Conservation (phyloP, 2,888 invertebrate genomes). For the Drosophila leonis region DNA sequence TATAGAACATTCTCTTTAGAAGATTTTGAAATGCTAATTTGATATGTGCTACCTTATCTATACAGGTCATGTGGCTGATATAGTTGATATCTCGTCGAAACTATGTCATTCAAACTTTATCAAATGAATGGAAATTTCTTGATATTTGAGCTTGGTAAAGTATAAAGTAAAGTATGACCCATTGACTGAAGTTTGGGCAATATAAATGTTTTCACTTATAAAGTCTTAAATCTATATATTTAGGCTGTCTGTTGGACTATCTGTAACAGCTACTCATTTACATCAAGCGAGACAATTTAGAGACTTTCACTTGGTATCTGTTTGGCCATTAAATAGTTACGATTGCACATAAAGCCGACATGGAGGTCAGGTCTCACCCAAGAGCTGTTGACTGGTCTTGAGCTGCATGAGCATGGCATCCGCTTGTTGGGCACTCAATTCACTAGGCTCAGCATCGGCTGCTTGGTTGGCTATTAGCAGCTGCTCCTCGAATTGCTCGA, state of each 20-base stretch:
- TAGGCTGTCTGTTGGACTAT: constrained; percentile 7
- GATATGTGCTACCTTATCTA: constrained; percentile 24
- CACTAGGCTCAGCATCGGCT: constrained; percentile 59
- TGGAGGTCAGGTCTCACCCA: constrained; percentile 86
- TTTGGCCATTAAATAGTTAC: constrained; percentile 30
- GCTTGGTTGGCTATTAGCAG: constrained; percentile 86
- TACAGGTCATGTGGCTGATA: constrained; percentile 2
- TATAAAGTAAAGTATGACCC: no score
- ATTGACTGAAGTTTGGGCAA: no score
- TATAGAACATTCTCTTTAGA: no score
- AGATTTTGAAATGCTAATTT: constrained; percentile 1
- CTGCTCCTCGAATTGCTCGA: constrained; percentile 90
- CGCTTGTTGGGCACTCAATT: constrained; percentile 85
- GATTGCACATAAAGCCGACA: constrained; percentile 16
- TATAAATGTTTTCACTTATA: no score
- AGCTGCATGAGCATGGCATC: constrained; percentile 87
- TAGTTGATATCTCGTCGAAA: background rate
- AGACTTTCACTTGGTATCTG: constrained; percentile 43
- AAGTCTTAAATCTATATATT: background rate
- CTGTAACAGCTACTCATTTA: constrained; percentile 10
- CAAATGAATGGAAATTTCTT: background rate
- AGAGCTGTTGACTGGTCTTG: constrained; percentile 87
- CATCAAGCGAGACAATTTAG: constrained; percentile 13
- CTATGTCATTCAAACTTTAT: background rate
- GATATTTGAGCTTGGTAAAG: background rate